Base-by-base conservation (phyloP, 2,888 invertebrate genomes). In the Papilio elwesi region DNA sequence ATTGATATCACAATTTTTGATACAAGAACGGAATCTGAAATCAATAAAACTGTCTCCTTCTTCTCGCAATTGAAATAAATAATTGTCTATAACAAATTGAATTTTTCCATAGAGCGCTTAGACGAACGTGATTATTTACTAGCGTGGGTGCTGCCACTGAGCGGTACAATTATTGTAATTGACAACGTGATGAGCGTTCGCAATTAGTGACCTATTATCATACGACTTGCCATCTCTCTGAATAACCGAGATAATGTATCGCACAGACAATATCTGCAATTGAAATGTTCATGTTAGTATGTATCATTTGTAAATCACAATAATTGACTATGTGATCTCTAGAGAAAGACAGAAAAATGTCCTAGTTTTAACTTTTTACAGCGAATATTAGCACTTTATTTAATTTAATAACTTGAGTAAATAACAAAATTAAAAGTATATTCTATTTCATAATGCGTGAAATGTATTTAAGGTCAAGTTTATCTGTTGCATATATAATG, bases 401-500 rank as follows among this genome's bases (percentile, higher is more conserved):
- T n/a, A n/a, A n/a, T n/a, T n/a, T n/a, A n/a, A n/a, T n/a, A n/a
- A n/a, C n/a, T n/a, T n/a, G n/a, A n/a, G n/a, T 38, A n/a, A 38
- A 38, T n/a, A 13, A 38, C 13, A 59, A 59, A 59, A 38, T 11
- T 12, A 26, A 13, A 16, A 53, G 26, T 36, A 53, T 16, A 43
- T 26, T 68, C 26, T 10, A 12, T 9, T 49, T 15, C 47, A 36
- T 6, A 59, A 62, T 62, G 62, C 51, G 57, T 68, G 68, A 68
- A 57, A 68, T 47, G 47, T 47, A 62, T n/a, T 69, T 51, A 36
- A 69, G 26, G 49, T 62, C 62, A 49, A 51, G 15, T 69, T 69
- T 62, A 36, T 57, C 57, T 48, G 47, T 68, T 48, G 57, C 26
- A 57, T 68, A 15, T 51, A 69, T 62, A 62, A 69, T 69, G 51